Percentiles rank a stretch among this genome's conserved stretches.
Conservation (phyloP, 2,888 invertebrate genomes). For the Hypomecis punctinalis region DNA sequence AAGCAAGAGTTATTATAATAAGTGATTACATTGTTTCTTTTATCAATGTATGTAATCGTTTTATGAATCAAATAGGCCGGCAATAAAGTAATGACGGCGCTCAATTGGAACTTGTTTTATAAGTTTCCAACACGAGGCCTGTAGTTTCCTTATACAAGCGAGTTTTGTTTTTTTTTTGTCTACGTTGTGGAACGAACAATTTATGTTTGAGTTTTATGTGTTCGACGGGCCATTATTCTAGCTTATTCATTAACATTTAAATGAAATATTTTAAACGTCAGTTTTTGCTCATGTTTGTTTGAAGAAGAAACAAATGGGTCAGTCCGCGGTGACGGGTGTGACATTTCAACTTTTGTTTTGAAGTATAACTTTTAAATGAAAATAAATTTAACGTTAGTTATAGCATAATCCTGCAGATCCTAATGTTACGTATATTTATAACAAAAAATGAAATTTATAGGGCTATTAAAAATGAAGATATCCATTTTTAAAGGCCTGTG, state of each 20-base stretch:
- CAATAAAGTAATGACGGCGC: slow-evolving; percentile 30
- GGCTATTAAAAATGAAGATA: too few relatives aligned
- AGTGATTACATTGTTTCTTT: slow-evolving; percentile 54
- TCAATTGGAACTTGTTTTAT: slow-evolving; percentile 39
- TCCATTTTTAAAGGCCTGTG: too few relatives aligned
- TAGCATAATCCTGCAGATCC: too few relatives aligned
- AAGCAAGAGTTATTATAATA: slow-evolving; percentile 42
- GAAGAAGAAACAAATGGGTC: too few relatives aligned
- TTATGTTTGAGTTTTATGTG: slow-evolving; percentile 23
- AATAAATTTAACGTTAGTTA: too few relatives aligned
- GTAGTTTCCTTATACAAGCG: slow-evolving; percentile 38
- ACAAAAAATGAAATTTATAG: too few relatives aligned
- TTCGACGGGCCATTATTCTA: slow-evolving; percentile 24
- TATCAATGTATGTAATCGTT: slow-evolving; percentile 31
- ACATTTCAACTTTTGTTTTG: too few relatives aligned
- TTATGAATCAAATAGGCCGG: slow-evolving; percentile 31
- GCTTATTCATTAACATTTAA: slow-evolving; percentile 20
- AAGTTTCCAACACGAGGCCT: slow-evolving; percentile 16
- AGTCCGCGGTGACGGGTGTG: too few relatives aligned
- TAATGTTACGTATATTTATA: too few relatives aligned
- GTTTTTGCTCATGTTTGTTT: not conserved
- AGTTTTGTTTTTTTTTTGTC: slow-evolving; percentile 37
- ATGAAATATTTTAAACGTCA: slow-evolving; percentile 18
- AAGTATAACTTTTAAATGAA: too few relatives aligned
- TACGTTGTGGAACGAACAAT: slow-evolving; percentile 26